These are phyloP conservation scores for Blastomussa wellsi DNA, from an alignment of 92 coral and sea anemone genomes.

Conservation along the genomic window DNA sequence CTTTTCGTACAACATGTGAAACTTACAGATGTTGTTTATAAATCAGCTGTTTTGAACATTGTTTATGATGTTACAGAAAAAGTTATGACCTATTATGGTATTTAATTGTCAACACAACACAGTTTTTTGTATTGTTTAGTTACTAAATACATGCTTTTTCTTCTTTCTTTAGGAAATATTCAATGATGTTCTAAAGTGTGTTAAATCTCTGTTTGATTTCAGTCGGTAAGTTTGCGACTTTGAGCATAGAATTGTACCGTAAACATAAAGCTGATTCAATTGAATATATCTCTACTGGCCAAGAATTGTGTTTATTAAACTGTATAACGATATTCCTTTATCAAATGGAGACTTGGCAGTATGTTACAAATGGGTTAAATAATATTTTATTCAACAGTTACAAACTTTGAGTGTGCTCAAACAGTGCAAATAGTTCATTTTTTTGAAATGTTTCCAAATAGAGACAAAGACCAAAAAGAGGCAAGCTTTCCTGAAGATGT, in stretches of 20 bases:
- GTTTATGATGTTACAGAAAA: background rate
- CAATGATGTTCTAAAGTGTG: constrained; percentile 66
- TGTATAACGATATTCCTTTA: background rate
- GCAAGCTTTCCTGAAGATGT: constrained; percentile 2
- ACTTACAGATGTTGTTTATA: background rate
- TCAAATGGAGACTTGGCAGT: background rate
- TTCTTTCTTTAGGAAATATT: constrained; percentile 51
- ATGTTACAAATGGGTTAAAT: background rate
- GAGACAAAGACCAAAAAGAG: constrained; percentile 17
- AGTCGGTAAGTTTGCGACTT: constrained; percentile 38
- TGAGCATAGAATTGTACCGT: background rate
- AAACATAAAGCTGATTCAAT: background rate
- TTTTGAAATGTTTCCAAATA: constrained; percentile 1
- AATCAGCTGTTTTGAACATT: constrained; percentile 33
- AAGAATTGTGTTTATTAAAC: background rate
- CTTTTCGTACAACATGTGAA: background rate
- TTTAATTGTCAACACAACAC: background rate
- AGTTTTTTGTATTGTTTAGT: background rate
- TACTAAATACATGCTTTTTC: background rate
- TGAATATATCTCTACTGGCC: background rate
- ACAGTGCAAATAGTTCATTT: background rate
- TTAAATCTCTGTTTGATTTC: constrained; percentile 64
- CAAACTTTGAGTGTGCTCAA: background rate
- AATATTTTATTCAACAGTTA: background rate
- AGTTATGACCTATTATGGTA: background rate